A percentile compares a stretch with the other conserved stretches of the same genome.
Conservation (phyloP, 2,888 invertebrate genomes). For the Sphaerophoria taeniata region DNA sequence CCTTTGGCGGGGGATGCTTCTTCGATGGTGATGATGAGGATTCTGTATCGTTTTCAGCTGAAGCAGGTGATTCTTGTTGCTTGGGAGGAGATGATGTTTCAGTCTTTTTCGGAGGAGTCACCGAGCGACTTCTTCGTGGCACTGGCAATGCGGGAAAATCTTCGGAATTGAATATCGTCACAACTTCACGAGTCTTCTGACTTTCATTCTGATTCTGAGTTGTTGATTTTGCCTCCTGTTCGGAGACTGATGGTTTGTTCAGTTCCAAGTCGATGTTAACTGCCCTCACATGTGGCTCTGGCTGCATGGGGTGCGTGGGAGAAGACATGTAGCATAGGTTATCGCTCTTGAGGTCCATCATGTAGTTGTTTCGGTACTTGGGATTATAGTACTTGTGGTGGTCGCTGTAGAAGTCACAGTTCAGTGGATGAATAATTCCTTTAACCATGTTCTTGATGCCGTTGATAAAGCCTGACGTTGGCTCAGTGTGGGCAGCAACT, state of each 20-base stretch:
- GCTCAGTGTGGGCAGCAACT: slow-evolving; percentile 1
- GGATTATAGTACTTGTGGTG: slow-evolving; percentile 73
- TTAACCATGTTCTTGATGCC: slow-evolving; percentile 75
- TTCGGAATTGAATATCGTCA: slow-evolving; percentile 73
- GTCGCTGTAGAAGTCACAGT: slow-evolving; percentile 73
- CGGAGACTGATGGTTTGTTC: background rate
- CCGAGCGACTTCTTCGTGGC: slow-evolving; percentile 57
- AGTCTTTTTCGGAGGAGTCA: slow-evolving; percentile 51
- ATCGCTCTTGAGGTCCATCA: slow-evolving; percentile 33
- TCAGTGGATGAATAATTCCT: slow-evolving; percentile 70
- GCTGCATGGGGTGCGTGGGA: background rate
- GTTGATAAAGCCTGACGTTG: slow-evolving; percentile 64
- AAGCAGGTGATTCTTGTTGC: background rate
- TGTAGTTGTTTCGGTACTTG: slow-evolving; percentile 71
- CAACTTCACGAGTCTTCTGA: slow-evolving; percentile 43
- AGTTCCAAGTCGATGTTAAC: slow-evolving; percentile 36
- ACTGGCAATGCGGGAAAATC: slow-evolving; percentile 75
- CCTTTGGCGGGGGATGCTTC: slow-evolving; percentile 28
- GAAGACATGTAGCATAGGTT: slow-evolving; percentile 17
- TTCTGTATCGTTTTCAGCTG: background rate
- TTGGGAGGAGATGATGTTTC: slow-evolving; percentile 28
- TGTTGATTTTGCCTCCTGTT: background rate
- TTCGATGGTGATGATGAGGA: background rate
- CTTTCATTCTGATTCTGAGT: background rate
- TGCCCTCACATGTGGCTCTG: slow-evolving; percentile 24